Evolutionary conservation across 1,140 invertebrate species (phyloP).

Genomic region (Temnothorax longispinosus): DNA sequence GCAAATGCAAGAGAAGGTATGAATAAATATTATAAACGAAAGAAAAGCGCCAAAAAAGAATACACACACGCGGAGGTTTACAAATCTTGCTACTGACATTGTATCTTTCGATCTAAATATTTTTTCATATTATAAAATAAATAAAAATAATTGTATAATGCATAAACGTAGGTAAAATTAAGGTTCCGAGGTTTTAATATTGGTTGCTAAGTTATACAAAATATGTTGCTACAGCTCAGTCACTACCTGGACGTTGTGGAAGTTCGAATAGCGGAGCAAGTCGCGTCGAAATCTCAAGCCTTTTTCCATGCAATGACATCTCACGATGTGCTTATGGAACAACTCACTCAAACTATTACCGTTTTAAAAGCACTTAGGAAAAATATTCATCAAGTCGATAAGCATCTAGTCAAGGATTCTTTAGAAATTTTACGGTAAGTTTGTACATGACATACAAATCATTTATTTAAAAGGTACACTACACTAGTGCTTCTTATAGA

Average conservation of each 20-base stretch:
- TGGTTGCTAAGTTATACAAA: not conserved
- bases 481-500: not conserved
- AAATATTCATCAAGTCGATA: slow-evolving; percentile 91
- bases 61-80: not conserved
- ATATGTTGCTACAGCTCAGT: slow-evolving; percentile 88
- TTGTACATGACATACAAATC: not conserved
- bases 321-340: slow-evolving; percentile 96
- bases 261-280: slow-evolving; percentile 97
- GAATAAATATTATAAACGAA: not conserved
- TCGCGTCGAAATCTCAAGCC: slow-evolving; percentile 97
- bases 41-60: slow-evolving; percentile 1
- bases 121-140: not conserved
- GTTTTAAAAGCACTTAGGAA: slow-evolving; percentile 91
- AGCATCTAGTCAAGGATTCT: slow-evolving; percentile 92
- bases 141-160: not conserved
- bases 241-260: slow-evolving; percentile 98
- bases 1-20: slow-evolving; percentile 89
- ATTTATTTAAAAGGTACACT: not conserved
- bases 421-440: slow-evolving; percentile 90
- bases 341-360: slow-evolving; percentile 93
- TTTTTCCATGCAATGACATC: slow-evolving; percentile 99
- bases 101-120: slow-evolving; percentile 2
- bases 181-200: not conserved
- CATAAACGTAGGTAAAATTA: not conserved
- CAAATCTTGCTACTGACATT: not conserved